Evolutionary conservation across 2,888 invertebrate genomes (phyloP), one percentile per base, ranked within the genome.

Genomic region (Torymus texanus): DNA sequence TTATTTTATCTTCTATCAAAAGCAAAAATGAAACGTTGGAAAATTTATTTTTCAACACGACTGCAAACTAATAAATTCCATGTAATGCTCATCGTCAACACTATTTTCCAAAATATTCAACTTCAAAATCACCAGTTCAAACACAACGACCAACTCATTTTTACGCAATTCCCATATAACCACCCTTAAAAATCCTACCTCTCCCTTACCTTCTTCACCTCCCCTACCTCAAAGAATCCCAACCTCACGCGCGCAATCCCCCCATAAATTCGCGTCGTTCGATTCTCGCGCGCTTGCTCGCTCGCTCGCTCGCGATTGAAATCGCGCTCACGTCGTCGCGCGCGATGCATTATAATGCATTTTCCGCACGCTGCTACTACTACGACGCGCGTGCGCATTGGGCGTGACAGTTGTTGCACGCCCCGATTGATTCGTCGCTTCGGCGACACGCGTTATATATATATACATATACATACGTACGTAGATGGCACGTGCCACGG

Each of bases 301-400:
- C 21, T 21, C 2, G 21, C 41, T 41, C 41, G 5, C 41, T 41
- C 41, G 41, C 84, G 83, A 86, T 87, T 85, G 85, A 85, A 86
- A 86, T 85, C 84, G 83, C 84, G 82, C 82, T 82, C 84, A 83
- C 85, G 85, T 86, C 83, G 41, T 41, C 41, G 41, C 41, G 84
- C 83, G 83, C 83, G 78, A 84, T 84, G 85, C 85, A 84, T 87
- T 85, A 86, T 84, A 87, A 87, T 86, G 85, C 84, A 84, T 87
- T 85, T 87, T 85, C 83, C 84, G 82, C 21, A 21, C 83, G 83
- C 81, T 16, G 67, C 41, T 41, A 8, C 21, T 21, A 21, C 21
- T 21, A 21, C 21, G 1, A 21, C 55, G 58, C n/a, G 62, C 2
- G 67, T 5, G n/a, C 13, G 68, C 13, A 82, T 82, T 81, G 74